A percentile compares a stretch with the other conserved stretches of the same genome.
phyloP scores from a whole-genome alignment of 1,140 invertebrate species.

The Eumeta japonica region DNA sequence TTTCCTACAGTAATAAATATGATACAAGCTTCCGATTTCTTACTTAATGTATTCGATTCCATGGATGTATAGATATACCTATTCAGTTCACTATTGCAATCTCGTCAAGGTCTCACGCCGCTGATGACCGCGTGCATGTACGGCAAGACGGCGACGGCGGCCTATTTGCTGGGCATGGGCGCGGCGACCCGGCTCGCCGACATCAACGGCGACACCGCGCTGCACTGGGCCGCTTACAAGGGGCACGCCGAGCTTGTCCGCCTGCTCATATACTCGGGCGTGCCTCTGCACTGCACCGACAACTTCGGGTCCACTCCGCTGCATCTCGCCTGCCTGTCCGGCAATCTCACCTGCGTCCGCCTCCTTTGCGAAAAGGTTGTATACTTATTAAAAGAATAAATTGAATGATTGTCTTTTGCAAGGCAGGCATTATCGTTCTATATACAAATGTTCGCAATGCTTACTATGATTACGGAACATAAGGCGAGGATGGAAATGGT shows the following conservation, averaged over 20 bases:
- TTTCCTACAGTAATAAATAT: no score
- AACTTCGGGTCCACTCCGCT: constrained; percentile 90
- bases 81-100: neutral
- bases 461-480: no score
- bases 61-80: neutral
- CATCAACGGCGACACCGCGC: constrained; percentile 87
- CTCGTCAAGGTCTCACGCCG: constrained; percentile 68
- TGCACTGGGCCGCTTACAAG: constrained; percentile 93
- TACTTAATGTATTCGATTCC: no score
- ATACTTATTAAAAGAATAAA: constrained; percentile 10
- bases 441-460: no score
- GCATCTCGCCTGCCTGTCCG: constrained; percentile 89
- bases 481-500: no score
- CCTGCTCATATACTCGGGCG: constrained; percentile 86
- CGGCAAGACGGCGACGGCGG: constrained; percentile 83
- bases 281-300: constrained; percentile 83
- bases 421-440: no score
- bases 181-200: constrained; percentile 81
- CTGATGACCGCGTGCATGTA: constrained; percentile 92
- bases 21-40: no score
- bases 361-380: constrained; percentile 82
- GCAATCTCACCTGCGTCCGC: constrained; percentile 77
- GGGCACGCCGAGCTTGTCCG: constrained; percentile 85
- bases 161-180: constrained; percentile 85
- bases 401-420: constrained; percentile 4